Base-by-base conservation (phyloP, 2,797 vertebrate genomes). In the Serranus cabrilla region DNA sequence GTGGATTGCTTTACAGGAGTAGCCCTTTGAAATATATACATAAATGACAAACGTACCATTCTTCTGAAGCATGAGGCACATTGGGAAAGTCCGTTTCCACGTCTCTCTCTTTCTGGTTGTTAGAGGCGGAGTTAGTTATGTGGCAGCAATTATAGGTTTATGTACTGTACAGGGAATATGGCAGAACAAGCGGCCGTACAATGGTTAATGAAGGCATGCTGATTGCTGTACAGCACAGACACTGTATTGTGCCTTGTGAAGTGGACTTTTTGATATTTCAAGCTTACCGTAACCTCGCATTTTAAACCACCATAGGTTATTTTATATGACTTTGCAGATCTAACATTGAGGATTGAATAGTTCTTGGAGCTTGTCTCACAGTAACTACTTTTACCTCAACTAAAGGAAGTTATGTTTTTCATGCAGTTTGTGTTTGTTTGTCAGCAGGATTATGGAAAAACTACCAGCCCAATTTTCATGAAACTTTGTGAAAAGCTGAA, bases 21-120 rank as follows among this genome's bases (percentile, higher is more conserved):
- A 76, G 74, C 78, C 86, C 96, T 98, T 97, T 98, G 96, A 97
- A 96, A 96, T 93, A 92, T 94, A 94, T 94, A 94, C 93, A 92
- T 94, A 94, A 96, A 95, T 95, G 94, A 96, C 94, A 95, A 96
- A 95, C 81, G 82, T 89, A 85, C 92, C 91, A 92, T 96, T 95
- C 95, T 95, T 94, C 91, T 87, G 81, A 91, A 84, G 88, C 71
- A 90, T 70, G 60, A 76, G 74, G 78, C 81, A 51, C 83, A 83
- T 89, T 88, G 89, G 72, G 87, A 91, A 95, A 85, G 77, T 92
- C 91, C 90, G 87, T 78, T 76, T 85, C 11, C 55, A 72, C 43
- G 23, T 81, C 72, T 80, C 69, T 74, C 55, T 85, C 72, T 59
- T 58, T 72, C 54, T 81, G 34, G 31, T 67, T 84, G 77, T 90